phyloP scores from a whole-genome alignment of 2,797 vertebrate genomes.

The Acanthurus tractus region DNA sequence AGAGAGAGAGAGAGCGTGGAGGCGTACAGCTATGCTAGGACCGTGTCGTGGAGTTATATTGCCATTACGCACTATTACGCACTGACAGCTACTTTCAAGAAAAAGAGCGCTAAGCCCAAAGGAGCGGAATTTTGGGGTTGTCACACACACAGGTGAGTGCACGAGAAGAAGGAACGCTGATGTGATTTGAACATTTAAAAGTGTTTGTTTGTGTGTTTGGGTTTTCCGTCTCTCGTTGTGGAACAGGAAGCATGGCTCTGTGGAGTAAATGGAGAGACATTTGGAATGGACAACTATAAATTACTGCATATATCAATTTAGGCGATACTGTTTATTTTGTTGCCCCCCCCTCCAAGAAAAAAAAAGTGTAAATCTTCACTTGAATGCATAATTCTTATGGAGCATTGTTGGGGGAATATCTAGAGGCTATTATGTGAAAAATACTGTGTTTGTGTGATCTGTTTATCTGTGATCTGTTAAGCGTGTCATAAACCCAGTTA shows the following conservation, averaged over 20 bases:
- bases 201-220: not conserved
- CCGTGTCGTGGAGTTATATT: constrained; percentile 51
- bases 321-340: not conserved
- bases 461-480: not conserved
- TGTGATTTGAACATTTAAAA: not conserved
- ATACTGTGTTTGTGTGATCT: too few relatives aligned
- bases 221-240: not conserved
- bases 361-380: not conserved
- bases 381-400: not conserved
- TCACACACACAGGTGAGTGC: constrained; percentile 63
- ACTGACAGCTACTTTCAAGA: constrained; percentile 56
- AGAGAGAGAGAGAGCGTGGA: constrained; percentile 28
- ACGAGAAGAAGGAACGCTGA: not conserved
- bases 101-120: constrained; percentile 42
- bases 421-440: not conserved
- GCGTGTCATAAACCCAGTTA: constrained; percentile 29
- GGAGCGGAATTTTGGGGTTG: constrained; percentile 52
- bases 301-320: not conserved
- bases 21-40: constrained; percentile 60
- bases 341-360: not conserved
- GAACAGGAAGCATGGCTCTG: constrained; percentile 6
- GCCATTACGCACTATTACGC: constrained; percentile 76
- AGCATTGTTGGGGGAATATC: not conserved
- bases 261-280: not conserved
- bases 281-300: not conserved